phyloP scores from a whole-genome alignment of 92 coral and sea anemone genomes.

The Actinostola sp. region DNA sequence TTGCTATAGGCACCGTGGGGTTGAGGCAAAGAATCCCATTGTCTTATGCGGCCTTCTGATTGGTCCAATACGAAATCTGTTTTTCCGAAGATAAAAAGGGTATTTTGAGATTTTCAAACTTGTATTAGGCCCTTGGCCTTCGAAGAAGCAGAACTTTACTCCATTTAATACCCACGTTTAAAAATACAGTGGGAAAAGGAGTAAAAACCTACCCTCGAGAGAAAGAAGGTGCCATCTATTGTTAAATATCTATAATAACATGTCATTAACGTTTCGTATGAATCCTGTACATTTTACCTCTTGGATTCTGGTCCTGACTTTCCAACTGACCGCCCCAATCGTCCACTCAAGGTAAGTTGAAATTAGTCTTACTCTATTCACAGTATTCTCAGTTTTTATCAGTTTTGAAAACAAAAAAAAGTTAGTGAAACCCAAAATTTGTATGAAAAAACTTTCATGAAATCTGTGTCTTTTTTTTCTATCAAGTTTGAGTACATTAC shows the following conservation, averaged over 20 bases:
- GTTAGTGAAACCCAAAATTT: background rate
- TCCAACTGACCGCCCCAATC: constrained; percentile 36
- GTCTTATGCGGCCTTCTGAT: constrained; percentile 7
- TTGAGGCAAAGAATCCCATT: constrained; percentile 23
- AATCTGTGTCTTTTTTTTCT: no score
- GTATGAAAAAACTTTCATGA: no score
- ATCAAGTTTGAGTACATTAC: no score
- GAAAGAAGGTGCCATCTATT: background rate
- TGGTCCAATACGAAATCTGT: constrained; percentile 31
- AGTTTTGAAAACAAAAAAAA: no score
- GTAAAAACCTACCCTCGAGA: background rate
- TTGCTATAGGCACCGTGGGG: constrained; percentile 34
- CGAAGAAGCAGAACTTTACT: constrained; percentile 6
- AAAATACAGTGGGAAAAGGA: constrained; percentile 10
- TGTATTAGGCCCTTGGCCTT: constrained; percentile 47
- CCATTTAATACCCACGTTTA: background rate
- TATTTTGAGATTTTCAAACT: background rate
- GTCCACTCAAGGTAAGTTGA: constrained; percentile 31
- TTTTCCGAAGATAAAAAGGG: constrained; percentile 9
- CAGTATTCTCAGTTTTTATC: no score
- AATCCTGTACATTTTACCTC: constrained; percentile 26
- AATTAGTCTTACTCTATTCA: no score
- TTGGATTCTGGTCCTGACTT: constrained; percentile 43
- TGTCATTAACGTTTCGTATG: constrained; percentile 7
- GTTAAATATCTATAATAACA: constrained; percentile 6